Conservation (phyloP, 1,140 invertebrate species). For the Lucilia sericata region DNA sequence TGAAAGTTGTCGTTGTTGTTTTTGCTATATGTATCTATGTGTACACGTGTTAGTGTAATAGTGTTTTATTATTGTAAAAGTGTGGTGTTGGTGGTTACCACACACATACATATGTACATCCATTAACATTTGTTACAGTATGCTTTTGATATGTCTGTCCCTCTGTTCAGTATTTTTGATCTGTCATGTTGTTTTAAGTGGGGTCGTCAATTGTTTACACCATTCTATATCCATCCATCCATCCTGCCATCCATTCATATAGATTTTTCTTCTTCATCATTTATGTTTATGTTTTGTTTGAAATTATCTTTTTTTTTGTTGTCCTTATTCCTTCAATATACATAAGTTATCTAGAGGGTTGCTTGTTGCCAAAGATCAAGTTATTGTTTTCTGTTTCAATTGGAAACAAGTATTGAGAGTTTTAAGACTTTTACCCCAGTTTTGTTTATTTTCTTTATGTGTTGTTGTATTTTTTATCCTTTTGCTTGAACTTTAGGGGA, state of each 20-base stretch:
- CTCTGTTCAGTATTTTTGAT: neutral
- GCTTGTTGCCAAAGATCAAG: neutral
- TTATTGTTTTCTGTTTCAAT: neutral
- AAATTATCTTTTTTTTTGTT: no score
- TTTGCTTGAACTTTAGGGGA: neutral
- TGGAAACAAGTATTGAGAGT: neutral
- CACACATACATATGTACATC: neutral
- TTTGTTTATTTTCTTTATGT: neutral
- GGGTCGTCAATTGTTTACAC: constrained; percentile 18
- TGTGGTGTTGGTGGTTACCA: neutral
- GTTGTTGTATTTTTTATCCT: neutral
- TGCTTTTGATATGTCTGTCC: neutral
- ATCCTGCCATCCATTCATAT: neutral
- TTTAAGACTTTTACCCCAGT: neutral
- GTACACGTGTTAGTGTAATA: neutral
- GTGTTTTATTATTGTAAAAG: neutral
- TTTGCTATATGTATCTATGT: neutral
- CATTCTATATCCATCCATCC: constrained; percentile 4
- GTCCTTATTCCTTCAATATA: neutral
- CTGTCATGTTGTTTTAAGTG: neutral
- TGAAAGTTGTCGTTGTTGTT: neutral
- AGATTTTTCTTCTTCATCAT: neutral
- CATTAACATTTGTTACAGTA: neutral
- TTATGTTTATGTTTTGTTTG: constrained; percentile 1
- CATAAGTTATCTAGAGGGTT: neutral